phyloP scores from a whole-genome alignment of 1,140 invertebrate species.

The Anastrepha ludens region DNA sequence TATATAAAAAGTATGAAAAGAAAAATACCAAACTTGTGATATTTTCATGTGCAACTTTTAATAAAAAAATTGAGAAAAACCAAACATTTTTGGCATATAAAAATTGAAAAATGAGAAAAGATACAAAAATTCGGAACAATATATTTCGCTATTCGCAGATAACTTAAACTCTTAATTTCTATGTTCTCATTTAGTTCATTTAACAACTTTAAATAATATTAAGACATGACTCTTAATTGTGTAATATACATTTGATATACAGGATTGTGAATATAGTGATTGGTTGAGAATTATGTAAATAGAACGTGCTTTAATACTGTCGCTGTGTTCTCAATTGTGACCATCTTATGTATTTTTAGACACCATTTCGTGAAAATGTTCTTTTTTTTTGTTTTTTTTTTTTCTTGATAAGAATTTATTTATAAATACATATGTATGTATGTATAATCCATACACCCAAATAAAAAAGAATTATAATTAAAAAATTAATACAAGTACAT shows the following conservation, averaged over 20 bases:
- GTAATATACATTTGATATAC: neutral
- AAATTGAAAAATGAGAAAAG: conserved; percentile 39
- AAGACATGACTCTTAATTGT: neutral
- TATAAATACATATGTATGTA: neutral
- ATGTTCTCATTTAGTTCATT: neutral
- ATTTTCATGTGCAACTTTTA: conserved; percentile 40
- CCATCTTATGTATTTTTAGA: no score
- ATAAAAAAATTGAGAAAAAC: conserved; percentile 41
- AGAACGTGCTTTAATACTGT: neutral
- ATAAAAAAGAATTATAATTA: neutral
- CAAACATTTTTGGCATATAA: conserved; percentile 39
- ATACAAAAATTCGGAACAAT: neutral
- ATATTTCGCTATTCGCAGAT: neutral
- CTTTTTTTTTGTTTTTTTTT: neutral
- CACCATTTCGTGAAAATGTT: no score
- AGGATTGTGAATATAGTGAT: neutral
- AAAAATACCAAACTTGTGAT: conserved; percentile 50
- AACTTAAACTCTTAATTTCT: neutral
- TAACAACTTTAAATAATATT: neutral
- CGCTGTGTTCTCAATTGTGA: neutral
- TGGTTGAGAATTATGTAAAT: neutral
- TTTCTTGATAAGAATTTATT: neutral
- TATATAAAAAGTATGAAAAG: neutral
- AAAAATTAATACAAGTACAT: neutral
- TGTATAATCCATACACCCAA: neutral